These are phyloP conservation scores for Telmatherina bonti DNA, from an alignment of 2,797 vertebrate species.

Conservation along the genomic window DNA sequence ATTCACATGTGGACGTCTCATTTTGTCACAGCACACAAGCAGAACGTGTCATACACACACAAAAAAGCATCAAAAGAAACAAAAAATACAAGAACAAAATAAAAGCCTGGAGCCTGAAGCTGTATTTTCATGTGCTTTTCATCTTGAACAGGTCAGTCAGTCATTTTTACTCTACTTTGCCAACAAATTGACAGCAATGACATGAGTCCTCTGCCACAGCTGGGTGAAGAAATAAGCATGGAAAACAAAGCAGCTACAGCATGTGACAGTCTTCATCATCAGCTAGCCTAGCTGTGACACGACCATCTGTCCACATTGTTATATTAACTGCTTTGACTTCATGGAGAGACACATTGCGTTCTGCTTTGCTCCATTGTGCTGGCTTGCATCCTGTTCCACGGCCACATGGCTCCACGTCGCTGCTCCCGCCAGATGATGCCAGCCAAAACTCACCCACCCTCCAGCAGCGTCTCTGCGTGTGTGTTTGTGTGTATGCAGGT, in stretches of 20 bases:
- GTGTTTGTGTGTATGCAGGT: not conserved
- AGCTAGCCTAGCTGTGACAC: slow-evolving; percentile 27
- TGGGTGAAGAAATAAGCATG: not conserved
- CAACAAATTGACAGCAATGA: no score
- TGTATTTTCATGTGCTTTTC: not conserved
- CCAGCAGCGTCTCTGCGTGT: slow-evolving; percentile 9
- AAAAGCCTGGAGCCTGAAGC: not conserved
- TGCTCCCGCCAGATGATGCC: slow-evolving; percentile 26
- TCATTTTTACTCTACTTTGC: not conserved
- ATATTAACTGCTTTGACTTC: slow-evolving; percentile 50
- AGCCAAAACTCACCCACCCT: slow-evolving; percentile 24
- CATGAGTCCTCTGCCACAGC: not conserved
- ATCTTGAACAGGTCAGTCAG: not conserved
- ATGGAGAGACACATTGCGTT: slow-evolving; percentile 23
- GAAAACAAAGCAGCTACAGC: not conserved
- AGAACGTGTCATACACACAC: not conserved
- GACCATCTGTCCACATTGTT: slow-evolving; percentile 48
- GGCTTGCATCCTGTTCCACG: slow-evolving; percentile 40
- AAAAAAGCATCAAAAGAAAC: not conserved
- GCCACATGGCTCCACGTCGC: slow-evolving; percentile 25
- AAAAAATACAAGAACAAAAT: not conserved
- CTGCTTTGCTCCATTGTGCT: slow-evolving; percentile 34
- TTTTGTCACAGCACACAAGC: not conserved
- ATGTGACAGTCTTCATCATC: not conserved
- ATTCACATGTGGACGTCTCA: not conserved